Conservation (phyloP, 2,113 vertebrate species). For the Dasyprocta punctata region DNA sequence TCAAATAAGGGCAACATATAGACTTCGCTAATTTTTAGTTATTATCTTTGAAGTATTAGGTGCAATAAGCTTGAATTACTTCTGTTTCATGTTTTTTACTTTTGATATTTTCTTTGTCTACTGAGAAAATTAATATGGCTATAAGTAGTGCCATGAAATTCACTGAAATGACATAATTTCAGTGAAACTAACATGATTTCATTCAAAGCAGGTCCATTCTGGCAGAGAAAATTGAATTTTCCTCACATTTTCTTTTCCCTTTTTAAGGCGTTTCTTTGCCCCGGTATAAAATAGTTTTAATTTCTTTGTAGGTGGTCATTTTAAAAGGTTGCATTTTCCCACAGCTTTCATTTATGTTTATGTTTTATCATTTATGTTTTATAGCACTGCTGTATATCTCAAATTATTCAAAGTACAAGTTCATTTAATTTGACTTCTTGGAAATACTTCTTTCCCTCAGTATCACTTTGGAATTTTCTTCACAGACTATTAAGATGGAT, state of each 20-base stretch:
- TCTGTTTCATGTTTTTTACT: neutral
- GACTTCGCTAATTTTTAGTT: conserved; percentile 15
- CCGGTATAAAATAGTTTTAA: conserved; percentile 32
- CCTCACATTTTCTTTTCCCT: conserved; percentile 43
- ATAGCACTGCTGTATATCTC: neutral
- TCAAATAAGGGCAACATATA: neutral
- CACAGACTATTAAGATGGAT: neutral
- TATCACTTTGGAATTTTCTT: neutral
- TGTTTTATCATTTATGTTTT: conserved; percentile 23
- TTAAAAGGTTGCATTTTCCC: neutral
- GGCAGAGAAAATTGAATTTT: conserved; percentile 52
- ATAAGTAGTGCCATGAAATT: conserved; percentile 28
- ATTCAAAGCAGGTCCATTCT: conserved; percentile 55
- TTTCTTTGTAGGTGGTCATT: conserved; percentile 26
- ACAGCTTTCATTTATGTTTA: neutral
- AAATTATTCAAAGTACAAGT: conserved; percentile 38
- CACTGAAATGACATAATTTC: conserved; percentile 38
- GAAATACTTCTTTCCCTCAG: neutral
- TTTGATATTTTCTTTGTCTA: neutral
- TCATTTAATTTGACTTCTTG: conserved; percentile 21
- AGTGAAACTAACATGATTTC: conserved; percentile 50
- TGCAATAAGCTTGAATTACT: neutral
- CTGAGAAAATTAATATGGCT: conserved; percentile 37
- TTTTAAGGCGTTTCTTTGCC: conserved; percentile 20
- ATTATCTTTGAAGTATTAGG: conserved; percentile 27